A percentile compares a stretch with the other conserved stretches of the same genome.
Conservation (phyloP, 2,113 vertebrate species). For the Xenopus laevis region DNA sequence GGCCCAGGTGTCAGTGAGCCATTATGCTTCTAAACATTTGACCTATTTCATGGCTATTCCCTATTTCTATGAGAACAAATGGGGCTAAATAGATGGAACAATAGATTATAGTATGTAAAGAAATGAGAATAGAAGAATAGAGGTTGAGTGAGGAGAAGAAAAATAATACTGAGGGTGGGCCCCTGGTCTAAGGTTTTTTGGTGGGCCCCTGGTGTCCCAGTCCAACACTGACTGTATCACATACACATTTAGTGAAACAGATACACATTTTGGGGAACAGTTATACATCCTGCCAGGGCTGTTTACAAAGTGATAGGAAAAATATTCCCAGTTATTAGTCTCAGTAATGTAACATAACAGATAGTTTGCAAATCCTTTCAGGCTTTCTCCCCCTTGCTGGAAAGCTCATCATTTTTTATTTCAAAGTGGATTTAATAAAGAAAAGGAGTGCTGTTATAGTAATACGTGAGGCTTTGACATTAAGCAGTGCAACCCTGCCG, state of each 20-base stretch:
- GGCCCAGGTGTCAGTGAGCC: no score
- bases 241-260: conserved; percentile 21
- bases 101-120: no score
- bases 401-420: conserved; percentile 81
- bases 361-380: conserved; percentile 84
- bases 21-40: no score
- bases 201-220: no score
- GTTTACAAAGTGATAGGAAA: conserved; percentile 70
- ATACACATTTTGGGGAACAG: conserved; percentile 54
- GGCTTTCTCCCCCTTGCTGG: conserved; percentile 74
- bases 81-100: no score
- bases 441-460: conserved; percentile 86
- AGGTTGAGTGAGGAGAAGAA: no score
- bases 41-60: no score
- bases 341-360: conserved; percentile 80
- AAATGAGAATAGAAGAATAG: no score
- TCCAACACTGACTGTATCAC: no score
- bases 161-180: no score
- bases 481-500: conserved; percentile 87
- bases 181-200: no score
- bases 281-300: conserved; percentile 58
- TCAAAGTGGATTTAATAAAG: conserved; percentile 88
- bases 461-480: conserved; percentile 90
- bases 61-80: no score
- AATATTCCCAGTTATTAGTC: conserved; percentile 74